Base-by-base conservation (phyloP, 2,113 vertebrate species). In the Pluvianellus socialis region DNA sequence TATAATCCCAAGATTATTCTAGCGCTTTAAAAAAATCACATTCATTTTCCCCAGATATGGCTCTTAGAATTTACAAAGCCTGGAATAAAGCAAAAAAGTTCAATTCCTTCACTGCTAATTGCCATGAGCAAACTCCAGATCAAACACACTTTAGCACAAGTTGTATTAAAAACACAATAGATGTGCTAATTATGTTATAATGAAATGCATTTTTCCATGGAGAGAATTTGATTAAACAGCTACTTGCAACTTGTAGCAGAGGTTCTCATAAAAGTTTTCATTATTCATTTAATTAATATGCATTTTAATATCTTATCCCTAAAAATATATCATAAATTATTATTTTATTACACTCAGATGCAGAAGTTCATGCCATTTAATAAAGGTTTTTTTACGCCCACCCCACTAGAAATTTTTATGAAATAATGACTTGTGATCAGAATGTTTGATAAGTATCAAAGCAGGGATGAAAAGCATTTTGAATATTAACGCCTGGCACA, bases 241-340 rank as follows among this genome's bases (percentile, higher is more conserved):
- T 86, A 79, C 77, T 92, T 63, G 70, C 68, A 82, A 94, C 86
- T 94, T 91, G 70, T 72, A 90, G 91, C 72, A 89, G 49, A 83
- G 72, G 85, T 50, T 84, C 44, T 94, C 86, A 94, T 65, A 85
- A 85, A 91, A 80, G 52, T 87, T 96, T 97, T 94, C 80, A 91
- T 96, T 94, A 94, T 91, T 93, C 72, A 49, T 81, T 92, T 95
- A 94, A 96, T 97, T 95, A 95, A 96, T 92, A 91, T 45, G 76
- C 91, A 81, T 61, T 94, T 94, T 87, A 94, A 93, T 94, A 35
- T 77, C 76, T 74, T 93, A 81, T 65, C 86, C 73, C 83, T 88
- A 95, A 95, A 96, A 95, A 92, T 66, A 65, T 28, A 86, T 49
- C 20, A 74, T 86, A 58, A 92, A 67, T 80, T 90, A 79, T 92